Evolutionary conservation across 2,113 vertebrate species (phyloP).

Genomic region (Percopsis transmontana): DNA sequence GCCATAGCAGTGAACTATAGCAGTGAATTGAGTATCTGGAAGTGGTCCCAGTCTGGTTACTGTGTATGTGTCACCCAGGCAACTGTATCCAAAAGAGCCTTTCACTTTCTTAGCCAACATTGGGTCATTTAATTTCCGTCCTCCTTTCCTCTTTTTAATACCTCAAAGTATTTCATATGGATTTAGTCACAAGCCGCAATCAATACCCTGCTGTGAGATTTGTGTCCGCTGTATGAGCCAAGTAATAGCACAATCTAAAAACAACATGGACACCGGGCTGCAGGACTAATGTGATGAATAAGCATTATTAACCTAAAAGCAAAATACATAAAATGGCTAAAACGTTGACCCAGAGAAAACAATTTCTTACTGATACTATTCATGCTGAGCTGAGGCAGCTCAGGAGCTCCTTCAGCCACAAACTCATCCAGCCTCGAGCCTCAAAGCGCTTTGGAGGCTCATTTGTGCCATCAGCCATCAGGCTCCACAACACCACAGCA

Average conservation of each 20-base stretch:
- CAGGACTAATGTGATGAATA: conserved; percentile 32
- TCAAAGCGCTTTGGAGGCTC: too few species aligned
- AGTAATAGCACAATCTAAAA: conserved; percentile 27
- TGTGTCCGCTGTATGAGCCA: conserved; percentile 44
- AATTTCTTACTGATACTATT: not conserved
- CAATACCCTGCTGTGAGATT: conserved; percentile 55
- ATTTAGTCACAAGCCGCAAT: conserved; percentile 48
- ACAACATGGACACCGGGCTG: conserved; percentile 21
- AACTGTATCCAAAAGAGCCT: conserved; percentile 17
- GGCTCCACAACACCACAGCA: too few species aligned
- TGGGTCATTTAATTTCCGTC: conserved; percentile 35
- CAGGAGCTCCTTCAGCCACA: too few species aligned
- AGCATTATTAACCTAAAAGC: conserved; percentile 20
- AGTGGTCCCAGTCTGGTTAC: not conserved
- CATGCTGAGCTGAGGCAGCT: too few species aligned
- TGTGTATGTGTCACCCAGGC: not conserved
- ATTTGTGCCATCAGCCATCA: too few species aligned
- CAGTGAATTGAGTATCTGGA: too few species aligned
- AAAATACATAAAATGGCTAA: not conserved
- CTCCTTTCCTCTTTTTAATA: conserved; percentile 36
- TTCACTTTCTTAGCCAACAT: conserved; percentile 30
- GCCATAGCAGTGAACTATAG: too few species aligned
- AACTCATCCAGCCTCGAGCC: too few species aligned
- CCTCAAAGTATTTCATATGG: conserved; percentile 55
- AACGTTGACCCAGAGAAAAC: not conserved